Conservation (phyloP, 2,113 vertebrate species). For the Mesembrinibis cayennensis region DNA sequence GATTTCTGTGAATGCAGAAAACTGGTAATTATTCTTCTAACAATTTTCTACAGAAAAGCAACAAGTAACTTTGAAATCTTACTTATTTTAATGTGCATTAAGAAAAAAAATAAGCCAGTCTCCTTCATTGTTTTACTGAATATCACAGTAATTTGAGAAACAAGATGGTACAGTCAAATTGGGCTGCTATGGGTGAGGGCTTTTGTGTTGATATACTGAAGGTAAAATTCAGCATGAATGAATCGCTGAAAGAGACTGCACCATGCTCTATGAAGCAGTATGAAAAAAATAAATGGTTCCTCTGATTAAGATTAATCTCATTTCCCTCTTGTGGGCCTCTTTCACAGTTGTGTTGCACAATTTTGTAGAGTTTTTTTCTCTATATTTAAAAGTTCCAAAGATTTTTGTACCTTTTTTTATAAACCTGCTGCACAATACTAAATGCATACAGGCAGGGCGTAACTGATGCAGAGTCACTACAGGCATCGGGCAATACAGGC, state of each 20-base stretch:
- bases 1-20: background rate
- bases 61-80: background rate
- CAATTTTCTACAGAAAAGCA: background rate
- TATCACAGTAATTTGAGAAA: background rate
- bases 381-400: background rate
- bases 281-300: background rate
- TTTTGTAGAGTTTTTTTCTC: background rate
- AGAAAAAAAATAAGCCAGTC: background rate
- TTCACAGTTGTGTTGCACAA: background rate
- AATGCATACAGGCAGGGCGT: background rate
- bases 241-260: background rate
- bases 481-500: background rate
- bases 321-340: background rate
- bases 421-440: background rate
- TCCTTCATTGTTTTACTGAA: background rate
- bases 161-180: background rate
- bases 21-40: background rate
- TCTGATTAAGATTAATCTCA: background rate
- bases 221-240: background rate
- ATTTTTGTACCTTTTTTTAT: too few relatives aligned
- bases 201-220: background rate
- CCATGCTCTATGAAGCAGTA: background rate
- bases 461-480: accelerated
- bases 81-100: background rate
- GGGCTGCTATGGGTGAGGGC: background rate